Base-by-base conservation (phyloP, 2,797 vertebrate species). In the Mormyrus hasselquistii region DNA sequence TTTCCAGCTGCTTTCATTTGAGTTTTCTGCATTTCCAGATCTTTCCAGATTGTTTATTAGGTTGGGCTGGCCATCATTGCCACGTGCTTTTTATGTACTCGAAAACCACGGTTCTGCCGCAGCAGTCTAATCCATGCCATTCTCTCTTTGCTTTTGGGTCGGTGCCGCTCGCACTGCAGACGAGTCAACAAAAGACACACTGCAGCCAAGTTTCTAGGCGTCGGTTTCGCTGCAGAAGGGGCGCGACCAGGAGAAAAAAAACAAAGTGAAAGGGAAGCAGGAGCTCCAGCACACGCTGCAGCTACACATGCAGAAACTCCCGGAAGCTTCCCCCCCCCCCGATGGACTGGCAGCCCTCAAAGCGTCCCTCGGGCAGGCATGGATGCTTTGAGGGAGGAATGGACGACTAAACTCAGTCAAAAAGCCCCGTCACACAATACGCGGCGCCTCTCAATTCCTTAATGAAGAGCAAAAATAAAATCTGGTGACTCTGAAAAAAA, bases 401-500 rank as follows among this genome's bases (percentile, higher is more conserved):
- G 84, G 62, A 73, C 69, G 29, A 41, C 25, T 14, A 47, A 76
- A 25, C 19, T 62, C 84, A 44, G 49, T 73, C 84, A 55, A 47
- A 69, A 86, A 25, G 41, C 69, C 38, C 73, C 52, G 55, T 87
- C 73, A 50, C 41, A 25, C n/a, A 62, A 87, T 44, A 44, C 53
- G 14, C 3, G 14, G 41, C 9, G 10, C 69, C 44, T 34, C 73
- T 62, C 87, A 52, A 50, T 88, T 86, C 86, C 88, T 62, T 50
- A 57, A 87, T 53, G 59, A 53, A 49, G 76, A 19, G 38, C 25
- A 29, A 76, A 87, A 16, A 85, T 47, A 89, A 88, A 88, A 62
- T 38, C 53, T 52, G 76, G 87, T 88, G 89, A 85, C 87, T 62
- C 53, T 25, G 87, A 90, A 88, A 85, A 92, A 29, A 29, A 29